Evolutionary conservation across 2,113 vertebrate genomes (phyloP).

Genomic region (Hippocampus mohnikei): DNA sequence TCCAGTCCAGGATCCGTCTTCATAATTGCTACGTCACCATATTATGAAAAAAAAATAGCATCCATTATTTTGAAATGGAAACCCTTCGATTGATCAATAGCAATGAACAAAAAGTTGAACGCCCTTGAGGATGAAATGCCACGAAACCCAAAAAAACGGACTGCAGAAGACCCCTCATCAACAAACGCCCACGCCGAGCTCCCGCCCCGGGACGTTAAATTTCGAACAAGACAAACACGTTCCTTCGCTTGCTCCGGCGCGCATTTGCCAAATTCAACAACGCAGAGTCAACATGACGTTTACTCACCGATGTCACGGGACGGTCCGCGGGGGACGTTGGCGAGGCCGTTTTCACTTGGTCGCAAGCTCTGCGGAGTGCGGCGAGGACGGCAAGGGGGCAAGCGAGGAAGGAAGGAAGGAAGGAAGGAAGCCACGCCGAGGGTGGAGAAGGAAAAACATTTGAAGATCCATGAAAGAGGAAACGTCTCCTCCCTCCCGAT

Average conservation of each 20-base stretch:
- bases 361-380: no score
- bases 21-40: no score
- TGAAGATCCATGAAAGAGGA: constrained; percentile 35
- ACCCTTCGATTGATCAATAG: background rate
- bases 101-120: background rate
- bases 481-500: constrained; percentile 31
- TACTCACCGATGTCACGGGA: constrained; percentile 51
- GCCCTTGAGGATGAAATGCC: background rate
- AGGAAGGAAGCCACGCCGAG: constrained; percentile 29
- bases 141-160: background rate
- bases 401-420: background rate
- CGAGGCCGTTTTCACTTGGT: background rate
- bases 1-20: no score
- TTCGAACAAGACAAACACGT: background rate
- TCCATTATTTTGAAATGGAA: no score
- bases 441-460: background rate
- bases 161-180: background rate
- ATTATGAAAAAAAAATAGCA: no score
- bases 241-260: background rate
- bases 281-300: background rate
- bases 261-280: background rate
- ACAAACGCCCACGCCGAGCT: background rate
- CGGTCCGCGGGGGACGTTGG: no score
- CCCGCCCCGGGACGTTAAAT: background rate
- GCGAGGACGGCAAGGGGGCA: background rate